phyloP scores from a whole-genome alignment of 2,797 vertebrate genomes.

The Lithobates pipiens region DNA sequence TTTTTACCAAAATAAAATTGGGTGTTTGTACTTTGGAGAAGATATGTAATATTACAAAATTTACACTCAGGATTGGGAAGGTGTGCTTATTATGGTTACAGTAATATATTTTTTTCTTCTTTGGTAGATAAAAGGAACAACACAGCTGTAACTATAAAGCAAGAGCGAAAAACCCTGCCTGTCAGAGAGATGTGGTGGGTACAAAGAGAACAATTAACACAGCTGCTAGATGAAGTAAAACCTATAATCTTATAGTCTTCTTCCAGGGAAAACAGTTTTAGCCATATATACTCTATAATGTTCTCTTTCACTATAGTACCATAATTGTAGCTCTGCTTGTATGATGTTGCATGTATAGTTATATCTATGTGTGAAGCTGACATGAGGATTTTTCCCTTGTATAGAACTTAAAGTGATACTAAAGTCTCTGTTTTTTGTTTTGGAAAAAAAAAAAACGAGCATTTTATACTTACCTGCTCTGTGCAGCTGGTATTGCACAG shows the following conservation, averaged over 20 bases:
- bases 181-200: conserved; percentile 35
- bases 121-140: conserved; percentile 30
- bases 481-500: no score
- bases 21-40: no score
- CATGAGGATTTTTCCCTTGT: not conserved
- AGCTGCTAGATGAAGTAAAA: conserved; percentile 56
- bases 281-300: conserved; percentile 41
- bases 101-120: conserved; percentile 5
- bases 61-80: not conserved
- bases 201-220: conserved; percentile 60
- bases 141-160: conserved; percentile 50
- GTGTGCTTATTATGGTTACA: not conserved
- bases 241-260: conserved; percentile 50
- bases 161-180: conserved; percentile 42
- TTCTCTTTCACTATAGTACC: conserved; percentile 29
- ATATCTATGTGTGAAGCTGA: not conserved
- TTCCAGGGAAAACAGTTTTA: conserved; percentile 24
- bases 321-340: conserved; percentile 40
- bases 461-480: no score
- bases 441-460: no score
- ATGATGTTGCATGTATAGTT: not conserved
- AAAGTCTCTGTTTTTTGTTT: no score
- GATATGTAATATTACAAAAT: not conserved
- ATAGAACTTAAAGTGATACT: not conserved
- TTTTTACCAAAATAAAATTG: no score